A percentile compares a stretch with the other conserved stretches of the same genome.
Evolutionary conservation across 2,797 vertebrate species (phyloP).

Genomic region (Lithobates sylvaticus): DNA sequence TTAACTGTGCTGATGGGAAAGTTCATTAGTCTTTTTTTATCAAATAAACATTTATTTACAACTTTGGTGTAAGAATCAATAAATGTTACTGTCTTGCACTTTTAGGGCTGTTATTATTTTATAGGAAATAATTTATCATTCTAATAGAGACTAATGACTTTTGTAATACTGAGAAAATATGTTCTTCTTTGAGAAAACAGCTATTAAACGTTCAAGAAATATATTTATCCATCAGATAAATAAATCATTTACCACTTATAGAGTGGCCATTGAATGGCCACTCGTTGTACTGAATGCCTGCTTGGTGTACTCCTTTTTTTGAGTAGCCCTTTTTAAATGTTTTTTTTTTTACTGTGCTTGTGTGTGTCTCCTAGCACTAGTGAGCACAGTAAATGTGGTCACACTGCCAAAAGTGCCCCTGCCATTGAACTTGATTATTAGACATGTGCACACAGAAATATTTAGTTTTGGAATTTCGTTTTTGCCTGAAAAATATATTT

Average conservation of each 20-base stretch:
- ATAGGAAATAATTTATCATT: not conserved
- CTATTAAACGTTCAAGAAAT: not conserved
- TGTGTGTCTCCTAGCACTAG: too few relatives aligned
- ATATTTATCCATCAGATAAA: not conserved
- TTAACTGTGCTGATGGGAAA: not conserved
- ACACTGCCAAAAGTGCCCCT: too few relatives aligned
- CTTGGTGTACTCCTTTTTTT: too few relatives aligned
- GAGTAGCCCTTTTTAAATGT: too few relatives aligned
- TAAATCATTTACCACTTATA: not conserved
- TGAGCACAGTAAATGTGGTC: too few relatives aligned
- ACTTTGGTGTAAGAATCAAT: slow-evolving; percentile 18
- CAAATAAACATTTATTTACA: slow-evolving; percentile 3
- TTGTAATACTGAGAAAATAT: not conserved
- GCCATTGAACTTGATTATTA: too few relatives aligned
- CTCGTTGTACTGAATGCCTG: too few relatives aligned
- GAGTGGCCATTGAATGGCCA: too few relatives aligned
- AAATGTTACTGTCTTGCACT: not conserved
- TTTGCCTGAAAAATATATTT: too few relatives aligned
- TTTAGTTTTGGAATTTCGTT: too few relatives aligned
- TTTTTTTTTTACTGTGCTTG: too few relatives aligned
- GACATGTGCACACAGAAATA: too few relatives aligned
- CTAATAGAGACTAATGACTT: not conserved
- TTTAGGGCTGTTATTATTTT: not conserved
- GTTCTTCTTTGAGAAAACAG: not conserved
- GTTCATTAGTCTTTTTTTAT: slow-evolving; percentile 15